Evolutionary conservation across 2,888 invertebrate genomes (phyloP).

Genomic region (Pristionchus japonicus): DNA sequence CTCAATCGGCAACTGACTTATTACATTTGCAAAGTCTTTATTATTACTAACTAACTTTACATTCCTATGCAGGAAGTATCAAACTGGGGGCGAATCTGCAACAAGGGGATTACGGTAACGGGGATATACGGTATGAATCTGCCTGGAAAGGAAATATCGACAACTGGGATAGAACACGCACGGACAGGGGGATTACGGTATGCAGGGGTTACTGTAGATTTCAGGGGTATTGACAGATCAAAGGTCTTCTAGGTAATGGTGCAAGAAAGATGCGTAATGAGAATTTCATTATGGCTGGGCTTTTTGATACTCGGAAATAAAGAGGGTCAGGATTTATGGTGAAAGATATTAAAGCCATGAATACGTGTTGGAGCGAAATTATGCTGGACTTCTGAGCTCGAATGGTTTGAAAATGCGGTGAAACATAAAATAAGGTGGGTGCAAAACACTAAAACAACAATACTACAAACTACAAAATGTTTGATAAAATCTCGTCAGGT

Average conservation of each 20-base stretch:
- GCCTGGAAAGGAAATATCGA: background rate
- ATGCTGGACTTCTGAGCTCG: background rate
- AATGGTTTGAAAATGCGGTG: background rate
- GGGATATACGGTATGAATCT: background rate
- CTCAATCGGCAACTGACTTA: background rate
- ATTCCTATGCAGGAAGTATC: background rate
- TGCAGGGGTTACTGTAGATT: constrained; percentile 8
- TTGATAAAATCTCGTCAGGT: background rate
- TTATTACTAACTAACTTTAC: background rate
- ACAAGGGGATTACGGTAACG: background rate
- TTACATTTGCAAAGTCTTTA: background rate
- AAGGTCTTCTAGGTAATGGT: background rate
- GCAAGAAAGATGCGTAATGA: background rate
- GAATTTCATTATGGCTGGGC: background rate
- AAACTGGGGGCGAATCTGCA: background rate
- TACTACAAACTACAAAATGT: background rate
- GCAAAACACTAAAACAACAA: background rate
- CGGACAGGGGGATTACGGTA: background rate
- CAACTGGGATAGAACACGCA: background rate
- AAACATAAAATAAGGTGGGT: background rate
- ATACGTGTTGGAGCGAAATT: background rate
- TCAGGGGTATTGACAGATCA: background rate
- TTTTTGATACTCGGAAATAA: background rate
- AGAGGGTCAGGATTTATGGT: background rate
- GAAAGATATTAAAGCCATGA: constrained; percentile 20